Evolutionary conservation across 2,797 vertebrate species (phyloP).

Genomic region (Peromyscus aztecus): DNA sequence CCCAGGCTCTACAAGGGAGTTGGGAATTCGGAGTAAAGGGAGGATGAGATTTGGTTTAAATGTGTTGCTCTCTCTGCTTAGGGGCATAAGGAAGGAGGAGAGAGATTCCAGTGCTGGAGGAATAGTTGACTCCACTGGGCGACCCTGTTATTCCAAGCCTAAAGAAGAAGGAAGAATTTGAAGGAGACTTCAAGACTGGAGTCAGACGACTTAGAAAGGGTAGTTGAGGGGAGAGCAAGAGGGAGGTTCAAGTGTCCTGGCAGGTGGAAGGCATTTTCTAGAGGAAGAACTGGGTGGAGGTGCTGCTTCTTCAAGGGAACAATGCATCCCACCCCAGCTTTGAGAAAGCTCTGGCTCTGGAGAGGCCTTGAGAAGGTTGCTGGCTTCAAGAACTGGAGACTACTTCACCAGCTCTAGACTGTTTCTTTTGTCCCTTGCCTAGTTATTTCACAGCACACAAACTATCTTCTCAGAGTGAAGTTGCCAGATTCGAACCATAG

Average conservation of each 20-base stretch:
- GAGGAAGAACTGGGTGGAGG: neutral
- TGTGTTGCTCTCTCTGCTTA: constrained; percentile 40
- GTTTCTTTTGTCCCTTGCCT: neutral
- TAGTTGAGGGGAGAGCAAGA: neutral
- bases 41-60: constrained; percentile 38
- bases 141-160: neutral
- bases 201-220: neutral
- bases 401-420: neutral
- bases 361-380: neutral
- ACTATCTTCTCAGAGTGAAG: constrained; percentile 45
- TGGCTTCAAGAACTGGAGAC: constrained; percentile 4
- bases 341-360: neutral
- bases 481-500: neutral
- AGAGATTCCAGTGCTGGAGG: constrained; percentile 44
- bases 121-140: neutral
- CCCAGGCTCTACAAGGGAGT: neutral
- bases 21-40: constrained; percentile 24
- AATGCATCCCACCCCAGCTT: neutral
- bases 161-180: neutral
- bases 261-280: neutral
- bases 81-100: neutral
- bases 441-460: neutral
- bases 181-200: constrained; percentile 2
- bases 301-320: neutral
- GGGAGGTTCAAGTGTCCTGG: neutral